Conservation (phyloP, 2,888 invertebrate species). For the Drosophila pseudotalamancana region DNA sequence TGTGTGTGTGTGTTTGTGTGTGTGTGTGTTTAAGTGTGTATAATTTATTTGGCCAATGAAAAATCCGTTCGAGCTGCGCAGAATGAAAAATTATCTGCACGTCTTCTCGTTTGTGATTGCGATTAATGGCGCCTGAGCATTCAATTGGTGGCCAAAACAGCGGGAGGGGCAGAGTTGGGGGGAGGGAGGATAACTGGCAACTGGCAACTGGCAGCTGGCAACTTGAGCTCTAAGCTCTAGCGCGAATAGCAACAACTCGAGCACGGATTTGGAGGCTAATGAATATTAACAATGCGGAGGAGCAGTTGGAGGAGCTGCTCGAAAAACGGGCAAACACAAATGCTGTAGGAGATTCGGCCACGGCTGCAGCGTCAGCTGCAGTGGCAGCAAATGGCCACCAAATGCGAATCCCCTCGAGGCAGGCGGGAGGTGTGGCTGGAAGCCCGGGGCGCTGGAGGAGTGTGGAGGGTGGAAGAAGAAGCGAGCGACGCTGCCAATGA, state of each 20-base stretch:
- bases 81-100: slow-evolving; percentile 69
- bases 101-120: slow-evolving; percentile 64
- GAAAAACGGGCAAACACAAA: background rate
- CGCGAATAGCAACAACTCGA: slow-evolving; percentile 51
- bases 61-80: slow-evolving; percentile 40
- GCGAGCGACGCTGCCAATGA: slow-evolving; percentile 56
- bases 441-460: background rate
- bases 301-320: background rate
- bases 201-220: slow-evolving; percentile 24
- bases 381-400: background rate
- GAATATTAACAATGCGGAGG: slow-evolving; percentile 65
- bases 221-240: slow-evolving; percentile 47
- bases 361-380: slow-evolving; percentile 26
- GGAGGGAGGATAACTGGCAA: background rate
- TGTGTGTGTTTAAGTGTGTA: slow-evolving; percentile 3
- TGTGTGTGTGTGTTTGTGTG: background rate
- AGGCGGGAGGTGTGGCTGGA: background rate
- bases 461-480: slow-evolving; percentile 22
- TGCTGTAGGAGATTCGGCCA: background rate
- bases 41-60: slow-evolving; percentile 34
- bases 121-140: slow-evolving; percentile 62
- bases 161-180: background rate
- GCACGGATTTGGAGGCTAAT: slow-evolving; percentile 70
- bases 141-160: slow-evolving; percentile 28
- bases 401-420: background rate